Conservation (phyloP, 1,140 invertebrate genomes). For the Bombus waltoni region DNA sequence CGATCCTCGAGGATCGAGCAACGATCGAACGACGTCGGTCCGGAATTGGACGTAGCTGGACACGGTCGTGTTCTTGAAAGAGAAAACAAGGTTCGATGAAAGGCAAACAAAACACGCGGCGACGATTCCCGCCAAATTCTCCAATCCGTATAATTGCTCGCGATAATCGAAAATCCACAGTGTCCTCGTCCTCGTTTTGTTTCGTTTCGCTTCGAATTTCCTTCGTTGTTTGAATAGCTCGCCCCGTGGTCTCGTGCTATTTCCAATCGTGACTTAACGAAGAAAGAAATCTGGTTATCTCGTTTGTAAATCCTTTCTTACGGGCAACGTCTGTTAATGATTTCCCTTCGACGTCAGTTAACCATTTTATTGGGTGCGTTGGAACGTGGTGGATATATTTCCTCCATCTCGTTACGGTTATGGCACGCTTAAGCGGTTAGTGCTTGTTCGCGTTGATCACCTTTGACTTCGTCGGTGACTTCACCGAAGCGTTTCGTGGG, state of each 20-base stretch:
- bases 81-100: conserved; percentile 13
- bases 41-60: background rate
- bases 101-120: background rate
- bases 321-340: background rate
- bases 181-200: background rate
- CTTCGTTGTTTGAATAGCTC: background rate
- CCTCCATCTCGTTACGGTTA: background rate
- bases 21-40: background rate
- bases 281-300: background rate
- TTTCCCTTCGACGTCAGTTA: background rate
- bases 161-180: conserved; percentile 39
- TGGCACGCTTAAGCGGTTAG: background rate
- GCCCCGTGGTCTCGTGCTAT: background rate
- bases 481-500: background rate
- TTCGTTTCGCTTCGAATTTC: background rate
- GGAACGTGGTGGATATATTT: background rate
- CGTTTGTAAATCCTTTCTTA: too few species aligned
- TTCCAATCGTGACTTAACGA: background rate
- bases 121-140: background rate
- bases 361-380: background rate
- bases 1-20: background rate
- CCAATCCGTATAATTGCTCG: conserved; percentile 2
- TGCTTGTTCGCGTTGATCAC: background rate
- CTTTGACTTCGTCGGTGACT: background rate
- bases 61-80: background rate